Evolutionary conservation across 2,113 vertebrate species (phyloP), one percentile per base, ranked within the genome.

Genomic region (Petrocephalus microphthalmus): DNA sequence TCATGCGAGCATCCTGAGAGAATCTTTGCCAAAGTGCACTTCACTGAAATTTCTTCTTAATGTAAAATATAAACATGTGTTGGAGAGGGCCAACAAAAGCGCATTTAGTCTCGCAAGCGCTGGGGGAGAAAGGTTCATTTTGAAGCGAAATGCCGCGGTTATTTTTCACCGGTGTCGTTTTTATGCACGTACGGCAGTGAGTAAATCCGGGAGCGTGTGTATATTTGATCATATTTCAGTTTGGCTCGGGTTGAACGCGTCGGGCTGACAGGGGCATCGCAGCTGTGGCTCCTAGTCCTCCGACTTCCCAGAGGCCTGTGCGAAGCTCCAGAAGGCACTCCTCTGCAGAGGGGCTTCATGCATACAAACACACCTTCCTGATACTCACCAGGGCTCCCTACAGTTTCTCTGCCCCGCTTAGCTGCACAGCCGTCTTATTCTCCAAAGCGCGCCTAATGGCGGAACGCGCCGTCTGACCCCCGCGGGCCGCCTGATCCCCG

Each of bases 1-100:
- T 93, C 91, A 94, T 90, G 92, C 93, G 93, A 92, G 94, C 94
- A 94, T 91, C 90, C 2, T 64, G 85, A 25, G 85, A 53, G 25
- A 90, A 90, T 92, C 91, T 91, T 52, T 85, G 90, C 52, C 13
- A 22, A 82, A 57, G 20, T 29, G 52, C 78, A 42, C 10, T 54
- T 19, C 60, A 33, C 54, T 60, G 19, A 47, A 60, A 37, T 47
- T 85, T 56, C 29, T 51, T 54, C 49, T 81, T 81, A 87, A 54
- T 78, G 15, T 74, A 78, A 87, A 67, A 74, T 25, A 60, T 60
- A 71, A 45, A 56, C 87, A 88, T 56, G 56, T 81, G 49, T 88
- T 54, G 64, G 52, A 33, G 20, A 88, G 78, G 33, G 7, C 22
- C 71, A 37, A 54, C 33, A 51, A 8, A 37, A 37, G 49, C 52